Evolutionary conservation across 1,140 invertebrate species (phyloP).

Genomic region (Adoxophyes honmai): DNA sequence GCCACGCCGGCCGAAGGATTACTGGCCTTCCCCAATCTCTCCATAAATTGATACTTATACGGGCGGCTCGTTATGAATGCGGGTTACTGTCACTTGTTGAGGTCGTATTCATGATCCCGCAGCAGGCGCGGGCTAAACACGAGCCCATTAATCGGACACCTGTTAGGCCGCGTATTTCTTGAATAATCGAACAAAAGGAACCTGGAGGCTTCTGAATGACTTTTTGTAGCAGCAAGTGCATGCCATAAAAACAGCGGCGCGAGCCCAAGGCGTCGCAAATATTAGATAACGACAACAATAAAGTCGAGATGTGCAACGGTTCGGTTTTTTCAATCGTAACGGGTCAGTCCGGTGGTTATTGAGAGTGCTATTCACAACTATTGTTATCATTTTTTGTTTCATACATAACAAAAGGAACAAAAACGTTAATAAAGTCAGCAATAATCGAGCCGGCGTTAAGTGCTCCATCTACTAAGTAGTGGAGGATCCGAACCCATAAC

Average conservation of each 20-base stretch:
- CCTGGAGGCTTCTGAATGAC: constrained; percentile 24
- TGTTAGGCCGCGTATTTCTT: constrained; percentile 21
- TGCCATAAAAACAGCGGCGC: constrained; percentile 1
- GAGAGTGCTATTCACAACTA: too few relatives aligned
- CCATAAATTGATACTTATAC: constrained; percentile 46
- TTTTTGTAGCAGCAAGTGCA: constrained; percentile 8
- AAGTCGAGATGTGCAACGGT: background rate
- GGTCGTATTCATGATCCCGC: constrained; percentile 13
- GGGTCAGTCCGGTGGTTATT: too few relatives aligned
- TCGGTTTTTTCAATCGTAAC: background rate
- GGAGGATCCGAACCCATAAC: constrained; percentile 10
- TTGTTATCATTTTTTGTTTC: too few relatives aligned
- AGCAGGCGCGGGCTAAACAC: constrained; percentile 20
- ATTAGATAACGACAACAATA: constrained; percentile 1
- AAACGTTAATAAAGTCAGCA: too few relatives aligned
- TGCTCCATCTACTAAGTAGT: background rate
- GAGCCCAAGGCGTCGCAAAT: constrained; percentile 2
- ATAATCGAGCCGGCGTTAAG: too few relatives aligned
- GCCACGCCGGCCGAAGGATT: constrained; percentile 20
- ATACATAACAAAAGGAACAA: too few relatives aligned
- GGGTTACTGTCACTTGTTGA: constrained; percentile 31
- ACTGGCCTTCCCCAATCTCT: constrained; percentile 34
- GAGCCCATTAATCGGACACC: constrained; percentile 33
- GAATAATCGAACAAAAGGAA: constrained; percentile 26
- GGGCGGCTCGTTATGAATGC: constrained; percentile 49